phyloP scores from a whole-genome alignment of 1,140 invertebrate species.

The Penaeus japonicus region DNA sequence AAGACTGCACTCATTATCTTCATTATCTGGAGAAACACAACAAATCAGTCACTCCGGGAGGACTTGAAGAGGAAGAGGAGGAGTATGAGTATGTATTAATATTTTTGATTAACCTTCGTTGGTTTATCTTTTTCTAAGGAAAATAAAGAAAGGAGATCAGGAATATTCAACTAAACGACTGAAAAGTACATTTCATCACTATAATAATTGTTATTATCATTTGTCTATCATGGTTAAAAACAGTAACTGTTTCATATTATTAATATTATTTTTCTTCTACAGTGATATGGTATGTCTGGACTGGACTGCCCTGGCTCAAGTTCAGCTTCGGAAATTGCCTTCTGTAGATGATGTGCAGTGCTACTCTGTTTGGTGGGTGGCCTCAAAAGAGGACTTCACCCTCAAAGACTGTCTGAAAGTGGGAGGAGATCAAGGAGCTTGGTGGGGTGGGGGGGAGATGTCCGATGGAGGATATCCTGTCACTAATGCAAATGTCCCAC shows the following conservation, averaged over 20 bases:
- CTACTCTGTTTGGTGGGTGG: constrained; percentile 52
- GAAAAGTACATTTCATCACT: too few species aligned
- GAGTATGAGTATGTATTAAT: constrained; percentile 15
- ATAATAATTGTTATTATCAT: too few species aligned
- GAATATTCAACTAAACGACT: too few species aligned
- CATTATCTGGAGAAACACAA: constrained; percentile 36
- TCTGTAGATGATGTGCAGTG: constrained; percentile 41
- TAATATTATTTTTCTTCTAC: background rate
- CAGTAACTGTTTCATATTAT: background rate
- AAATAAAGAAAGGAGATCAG: too few species aligned
- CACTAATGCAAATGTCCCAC: constrained; percentile 28
- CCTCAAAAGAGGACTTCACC: constrained; percentile 27
- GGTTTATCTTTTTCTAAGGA: too few species aligned
- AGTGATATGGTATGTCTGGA: constrained; percentile 47
- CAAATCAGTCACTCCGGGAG: background rate
- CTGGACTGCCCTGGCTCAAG: constrained; percentile 44
- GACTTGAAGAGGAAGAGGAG: constrained; percentile 3
- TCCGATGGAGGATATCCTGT: constrained; percentile 43
- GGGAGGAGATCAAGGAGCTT: constrained; percentile 25
- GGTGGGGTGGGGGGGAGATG: constrained; percentile 57
- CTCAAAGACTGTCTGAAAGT: constrained; percentile 42
- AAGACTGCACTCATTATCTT: constrained; percentile 51
- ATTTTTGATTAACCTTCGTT: too few species aligned
- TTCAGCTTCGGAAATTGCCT: constrained; percentile 37
- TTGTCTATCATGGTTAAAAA: too few species aligned